Conservation (phyloP, 2,113 vertebrate species). For the Planiliza haematocheilus region DNA sequence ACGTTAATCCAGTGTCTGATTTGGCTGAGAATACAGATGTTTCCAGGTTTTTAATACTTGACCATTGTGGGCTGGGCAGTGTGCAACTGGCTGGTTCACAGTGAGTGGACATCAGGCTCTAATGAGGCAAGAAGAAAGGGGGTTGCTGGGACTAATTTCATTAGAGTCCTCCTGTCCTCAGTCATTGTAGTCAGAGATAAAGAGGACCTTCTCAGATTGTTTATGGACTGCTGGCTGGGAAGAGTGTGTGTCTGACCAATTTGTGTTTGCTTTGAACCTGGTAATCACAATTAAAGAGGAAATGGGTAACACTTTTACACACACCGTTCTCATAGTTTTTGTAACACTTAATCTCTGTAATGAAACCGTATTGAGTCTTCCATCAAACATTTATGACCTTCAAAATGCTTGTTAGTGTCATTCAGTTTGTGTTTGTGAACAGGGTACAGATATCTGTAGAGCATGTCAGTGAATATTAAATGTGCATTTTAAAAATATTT, state of each 20-base stretch:
- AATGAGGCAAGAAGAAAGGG: constrained; percentile 68
- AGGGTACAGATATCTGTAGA: no score
- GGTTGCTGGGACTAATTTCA: constrained; percentile 71
- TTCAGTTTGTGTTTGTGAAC: no score
- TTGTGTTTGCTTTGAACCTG: no score
- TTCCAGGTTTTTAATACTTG: constrained; percentile 34
- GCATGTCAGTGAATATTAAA: no score
- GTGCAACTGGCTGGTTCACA: constrained; percentile 35
- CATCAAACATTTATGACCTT: no score
- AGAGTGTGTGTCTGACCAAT: not conserved
- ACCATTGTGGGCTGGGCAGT: constrained; percentile 35
- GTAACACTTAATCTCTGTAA: no score
- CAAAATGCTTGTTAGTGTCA: no score
- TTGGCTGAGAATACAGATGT: constrained; percentile 47
- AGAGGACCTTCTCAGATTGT: constrained; percentile 55
- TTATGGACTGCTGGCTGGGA: constrained; percentile 13
- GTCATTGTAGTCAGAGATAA: constrained; percentile 60
- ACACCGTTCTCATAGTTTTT: not conserved
- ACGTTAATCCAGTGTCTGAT: constrained; percentile 33
- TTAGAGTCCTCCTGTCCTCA: constrained; percentile 57
- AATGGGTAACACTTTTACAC: not conserved
- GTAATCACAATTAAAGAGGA: constrained; percentile 8
- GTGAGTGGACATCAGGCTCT: constrained; percentile 55
- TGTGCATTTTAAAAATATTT: no score
- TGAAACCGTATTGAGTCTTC: no score